A percentile compares a stretch with the other conserved stretches of the same genome.
Evolutionary conservation across 2,888 invertebrate species (phyloP).

Genomic region (Bombylius discolor): DNA sequence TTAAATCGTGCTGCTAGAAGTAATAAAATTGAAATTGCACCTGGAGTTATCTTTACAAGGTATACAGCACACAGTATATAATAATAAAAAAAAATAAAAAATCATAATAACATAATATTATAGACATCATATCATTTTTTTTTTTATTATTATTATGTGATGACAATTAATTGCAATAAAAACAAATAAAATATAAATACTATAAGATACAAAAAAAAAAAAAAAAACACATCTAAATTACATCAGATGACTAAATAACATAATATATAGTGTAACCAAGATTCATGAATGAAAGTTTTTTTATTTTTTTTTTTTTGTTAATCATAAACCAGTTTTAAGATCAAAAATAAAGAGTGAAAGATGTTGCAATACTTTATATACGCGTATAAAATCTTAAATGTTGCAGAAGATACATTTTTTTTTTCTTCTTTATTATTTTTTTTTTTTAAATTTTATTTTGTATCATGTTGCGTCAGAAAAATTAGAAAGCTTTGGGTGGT

Average conservation of each 20-base stretch:
- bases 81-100: not conserved
- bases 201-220: not conserved
- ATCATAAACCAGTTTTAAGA: not conserved
- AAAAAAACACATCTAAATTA: not conserved
- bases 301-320: not conserved
- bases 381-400: not conserved
- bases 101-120: not conserved
- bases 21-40: conserved; percentile 42
- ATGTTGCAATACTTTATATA: not conserved
- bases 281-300: not conserved
- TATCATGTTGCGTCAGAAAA: not conserved
- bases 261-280: not conserved
- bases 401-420: not conserved
- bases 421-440: not conserved
- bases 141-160: too few relatives aligned
- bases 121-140: not conserved
- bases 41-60: conserved; percentile 46
- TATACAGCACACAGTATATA: conserved; percentile 20
- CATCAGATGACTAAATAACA: not conserved
- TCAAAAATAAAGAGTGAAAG: not conserved
- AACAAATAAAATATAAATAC: not conserved
- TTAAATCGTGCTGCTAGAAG: conserved; percentile 44
- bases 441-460: too few relatives aligned
- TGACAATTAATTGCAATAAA: not conserved
- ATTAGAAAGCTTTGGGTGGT: not conserved